These are phyloP conservation scores for Zaprionus lineosus DNA, from an alignment of 2,888 invertebrate genomes.

Conservation along the genomic window DNA sequence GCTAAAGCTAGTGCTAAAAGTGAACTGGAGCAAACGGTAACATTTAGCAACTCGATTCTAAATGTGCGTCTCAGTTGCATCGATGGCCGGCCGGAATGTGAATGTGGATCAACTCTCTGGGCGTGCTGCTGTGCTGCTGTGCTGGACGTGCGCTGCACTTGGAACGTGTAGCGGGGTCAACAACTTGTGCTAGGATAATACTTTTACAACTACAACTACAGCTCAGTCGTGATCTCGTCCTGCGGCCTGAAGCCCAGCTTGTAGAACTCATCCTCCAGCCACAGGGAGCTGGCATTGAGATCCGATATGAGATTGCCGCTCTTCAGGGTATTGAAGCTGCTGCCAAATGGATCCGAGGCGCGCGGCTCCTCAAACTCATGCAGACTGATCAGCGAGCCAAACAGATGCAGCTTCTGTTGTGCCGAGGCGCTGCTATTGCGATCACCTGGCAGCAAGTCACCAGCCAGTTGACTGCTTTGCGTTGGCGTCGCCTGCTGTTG, in stretches of 20 bases:
- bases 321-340: constrained; percentile 84
- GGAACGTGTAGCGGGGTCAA: constrained; percentile 55
- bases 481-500: constrained; percentile 49
- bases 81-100: constrained; percentile 71
- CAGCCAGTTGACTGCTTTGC: constrained; percentile 49
- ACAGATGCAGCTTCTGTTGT: constrained; percentile 81
- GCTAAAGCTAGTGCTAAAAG: no score
- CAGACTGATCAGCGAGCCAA: constrained; percentile 82
- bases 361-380: constrained; percentile 83
- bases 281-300: constrained; percentile 85
- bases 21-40: constrained; percentile 64
- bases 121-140: no score
- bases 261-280: constrained; percentile 91
- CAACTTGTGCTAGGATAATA: constrained; percentile 59
- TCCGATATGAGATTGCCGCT: constrained; percentile 83
- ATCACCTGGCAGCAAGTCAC: constrained; percentile 58
- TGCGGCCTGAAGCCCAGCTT: constrained; percentile 93
- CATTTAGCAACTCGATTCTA: constrained; percentile 64
- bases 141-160: constrained; percentile 53
- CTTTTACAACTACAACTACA: constrained; percentile 83
- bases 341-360: constrained; percentile 84
- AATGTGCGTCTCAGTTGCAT: constrained; percentile 65
- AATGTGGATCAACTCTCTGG: no score
- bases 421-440: constrained; percentile 66
- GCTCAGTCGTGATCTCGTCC: constrained; percentile 94